Conservation (phyloP, 2,888 invertebrate genomes). For the Watsonalla binaria region DNA sequence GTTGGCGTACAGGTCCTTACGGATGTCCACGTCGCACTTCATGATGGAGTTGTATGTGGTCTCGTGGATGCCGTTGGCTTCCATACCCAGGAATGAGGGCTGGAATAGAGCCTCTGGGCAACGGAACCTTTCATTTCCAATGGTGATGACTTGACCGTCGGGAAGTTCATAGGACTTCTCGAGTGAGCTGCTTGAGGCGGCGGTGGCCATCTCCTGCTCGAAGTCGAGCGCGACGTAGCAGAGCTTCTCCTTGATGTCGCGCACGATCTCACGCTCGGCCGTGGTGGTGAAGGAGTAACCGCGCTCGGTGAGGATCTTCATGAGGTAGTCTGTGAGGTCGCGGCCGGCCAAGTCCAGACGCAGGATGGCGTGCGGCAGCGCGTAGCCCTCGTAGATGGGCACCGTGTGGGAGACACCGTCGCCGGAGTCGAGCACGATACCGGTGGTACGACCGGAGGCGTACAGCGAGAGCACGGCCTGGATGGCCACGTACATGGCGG, state of each 20-base stretch:
- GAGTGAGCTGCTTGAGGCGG: conserved; percentile 93
- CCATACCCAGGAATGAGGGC: conserved; percentile 94
- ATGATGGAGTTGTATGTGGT: conserved; percentile 98
- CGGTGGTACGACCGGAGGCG: conserved; percentile 97
- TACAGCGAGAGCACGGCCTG: conserved; percentile 95
- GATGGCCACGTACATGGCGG: conserved; percentile 96
- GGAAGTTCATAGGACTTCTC: conserved; percentile 98
- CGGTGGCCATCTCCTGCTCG: conserved; percentile 96
- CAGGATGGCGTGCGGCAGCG: conserved; percentile 93
- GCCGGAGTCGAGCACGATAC: conserved; percentile 96
- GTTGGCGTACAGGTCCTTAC: conserved; percentile 98
- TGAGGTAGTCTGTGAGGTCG: conserved; percentile 94
- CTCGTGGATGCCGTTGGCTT: conserved; percentile 93
- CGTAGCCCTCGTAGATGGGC: conserved; percentile 96
- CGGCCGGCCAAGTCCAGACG: conserved; percentile 95
- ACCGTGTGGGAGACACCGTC: conserved; percentile 97
- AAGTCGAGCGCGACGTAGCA: conserved; percentile 94
- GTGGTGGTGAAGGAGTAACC: conserved; percentile 95
- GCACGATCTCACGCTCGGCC: conserved; percentile 94
- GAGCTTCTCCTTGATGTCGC: conserved; percentile 95
- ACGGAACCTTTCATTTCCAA: conserved; percentile 96
- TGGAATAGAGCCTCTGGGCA: conserved; percentile 97
- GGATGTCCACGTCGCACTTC: conserved; percentile 98
- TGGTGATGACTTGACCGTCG: conserved; percentile 95
- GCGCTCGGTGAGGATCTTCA: conserved; percentile 95